Percentiles rank a stretch among this genome's conserved stretches.
Conservation (phyloP, 2,797 vertebrate species). For the Enteromius trimaculatus region DNA sequence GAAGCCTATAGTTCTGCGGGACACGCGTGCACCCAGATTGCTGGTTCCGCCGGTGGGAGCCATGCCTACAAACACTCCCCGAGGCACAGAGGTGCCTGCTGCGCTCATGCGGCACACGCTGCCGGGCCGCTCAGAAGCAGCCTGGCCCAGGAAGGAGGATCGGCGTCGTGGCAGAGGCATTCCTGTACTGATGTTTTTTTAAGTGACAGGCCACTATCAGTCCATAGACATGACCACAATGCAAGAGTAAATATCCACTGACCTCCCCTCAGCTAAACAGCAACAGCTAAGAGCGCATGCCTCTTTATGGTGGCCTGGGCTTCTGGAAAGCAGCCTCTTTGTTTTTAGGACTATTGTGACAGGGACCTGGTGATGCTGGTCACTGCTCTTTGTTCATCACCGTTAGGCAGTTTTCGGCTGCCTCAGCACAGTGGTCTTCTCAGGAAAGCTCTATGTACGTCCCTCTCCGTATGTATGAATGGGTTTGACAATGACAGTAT, state of each 20-base stretch:
- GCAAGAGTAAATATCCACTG: slow-evolving; percentile 24
- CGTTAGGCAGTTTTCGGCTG: slow-evolving; percentile 67
- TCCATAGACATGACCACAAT: slow-evolving; percentile 56
- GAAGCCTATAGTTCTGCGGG: slow-evolving; percentile 89
- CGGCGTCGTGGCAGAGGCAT: slow-evolving; percentile 89
- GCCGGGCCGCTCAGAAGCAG: slow-evolving; percentile 67
- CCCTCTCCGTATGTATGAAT: slow-evolving; percentile 35
- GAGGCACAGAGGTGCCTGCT: slow-evolving; percentile 58
- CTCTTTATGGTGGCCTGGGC: slow-evolving; percentile 72
- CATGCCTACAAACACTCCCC: slow-evolving; percentile 78
- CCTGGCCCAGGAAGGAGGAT: slow-evolving; percentile 84
- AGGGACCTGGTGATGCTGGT: slow-evolving; percentile 59
- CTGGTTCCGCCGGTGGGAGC: slow-evolving; percentile 71
- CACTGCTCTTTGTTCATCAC: slow-evolving; percentile 53
- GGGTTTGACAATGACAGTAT: slow-evolving; percentile 31
- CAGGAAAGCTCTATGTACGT: slow-evolving; percentile 76
- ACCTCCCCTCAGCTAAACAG: slow-evolving; percentile 65
- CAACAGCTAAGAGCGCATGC: slow-evolving; percentile 63
- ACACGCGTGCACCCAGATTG: slow-evolving; percentile 84
- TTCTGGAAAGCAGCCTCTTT: slow-evolving; percentile 87
- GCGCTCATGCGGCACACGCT: slow-evolving; percentile 65
- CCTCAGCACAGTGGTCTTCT: slow-evolving; percentile 77
- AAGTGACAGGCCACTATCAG: slow-evolving; percentile 64
- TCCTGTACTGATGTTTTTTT: slow-evolving; percentile 50
- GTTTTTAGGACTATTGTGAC: slow-evolving; percentile 64